Base-by-base conservation (phyloP, 2,888 invertebrate species). In the Sericinus montela region DNA sequence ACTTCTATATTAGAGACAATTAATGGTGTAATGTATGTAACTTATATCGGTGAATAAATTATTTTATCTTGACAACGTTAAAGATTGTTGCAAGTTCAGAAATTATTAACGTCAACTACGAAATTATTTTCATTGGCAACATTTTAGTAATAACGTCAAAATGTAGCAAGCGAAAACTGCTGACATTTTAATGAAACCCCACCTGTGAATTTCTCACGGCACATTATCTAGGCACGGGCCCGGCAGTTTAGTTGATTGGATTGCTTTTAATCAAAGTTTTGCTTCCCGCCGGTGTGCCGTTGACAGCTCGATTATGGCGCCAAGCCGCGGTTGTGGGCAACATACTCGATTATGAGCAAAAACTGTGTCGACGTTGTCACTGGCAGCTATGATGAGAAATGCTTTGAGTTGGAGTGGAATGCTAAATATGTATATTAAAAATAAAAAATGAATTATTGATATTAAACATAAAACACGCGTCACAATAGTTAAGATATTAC, bases 251-350 rank as follows among this genome's bases (percentile, higher is more conserved):
- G 55, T 56, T 58, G 63, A 62, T 64, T 63, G 64, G 63, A 59
- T 62, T 50, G 58, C 55, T 56, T 61, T 62, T 65, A 65, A 63
- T 64, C 64, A 65, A 62, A 65, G 56, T 65, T 60, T 60, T 54
- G 58, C 55, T 50, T 56, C 54, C 55, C 56, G 54, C 54, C 47
- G 44, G 40, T 39, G 46, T 63, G 62, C 47, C 43, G 45, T 44
- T 61, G 62, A 62, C 62, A 61, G 61, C 37, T 58, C 61, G 53
- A 55, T 61, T 62, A 59, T 56, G 49, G 48, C 48, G 49, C 37
- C 15, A 42, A 38, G 47, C 52, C 47, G 51, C 46, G 30, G 44
- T 34, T 47, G 32, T 48, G 40, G 45, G 23, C 43, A 29, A 48
- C 52, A 51, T 39, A 54, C 46, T 38, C 32, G 40, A 34, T 45